Base-by-base conservation (phyloP, 2,888 invertebrate genomes). In the Zaprionus obscuricornis region DNA sequence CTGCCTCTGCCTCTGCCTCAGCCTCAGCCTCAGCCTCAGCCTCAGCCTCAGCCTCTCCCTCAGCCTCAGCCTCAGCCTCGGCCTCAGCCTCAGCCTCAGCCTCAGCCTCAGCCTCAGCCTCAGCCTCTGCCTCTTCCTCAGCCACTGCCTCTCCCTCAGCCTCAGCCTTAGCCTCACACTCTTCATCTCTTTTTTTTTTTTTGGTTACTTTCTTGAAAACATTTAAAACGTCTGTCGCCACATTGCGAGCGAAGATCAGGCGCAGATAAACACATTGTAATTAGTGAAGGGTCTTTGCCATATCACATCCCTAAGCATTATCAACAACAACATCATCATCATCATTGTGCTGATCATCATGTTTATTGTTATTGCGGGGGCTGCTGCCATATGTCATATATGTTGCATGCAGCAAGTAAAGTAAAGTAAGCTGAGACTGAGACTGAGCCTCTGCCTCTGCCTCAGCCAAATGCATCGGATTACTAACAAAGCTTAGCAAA, bases 221-320 rank as follows among this genome's bases (percentile, higher is more conserved):
- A 72, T 60, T 16, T 51, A 58, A 74, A 68, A 51, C 65, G 72
- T 68, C 68, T 74, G 75, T 74, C 74, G 82, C 78, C 78, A 81
- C 82, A 79, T 84, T 79, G 84, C 69, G 50, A 46, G 43, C 60
- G 42, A 49, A 24, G 69, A 67, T 74, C 75, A 59, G 51, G 72
- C 67, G 65, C 57, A 84, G 84, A 81, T 79, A 79, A 74, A 79
- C 81, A 78, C 75, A 75, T 69, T 81, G 77, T 84, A 81, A 83
- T 83, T 83, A 79, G 73, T 64, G 55, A 70, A 66, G 70, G 24
- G 52, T 42, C 56, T 34, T 57, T 64, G 68, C 40, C 45, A 52
- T 58, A 60, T 58, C 39, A 49, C 45, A 31, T 36, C 14, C 47
- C 31, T 8, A 49, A 46, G n/a, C 46, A 37, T 18, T 31, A 31